Conservation (phyloP, 2,113 vertebrate genomes). For the Smithornis capensis region DNA sequence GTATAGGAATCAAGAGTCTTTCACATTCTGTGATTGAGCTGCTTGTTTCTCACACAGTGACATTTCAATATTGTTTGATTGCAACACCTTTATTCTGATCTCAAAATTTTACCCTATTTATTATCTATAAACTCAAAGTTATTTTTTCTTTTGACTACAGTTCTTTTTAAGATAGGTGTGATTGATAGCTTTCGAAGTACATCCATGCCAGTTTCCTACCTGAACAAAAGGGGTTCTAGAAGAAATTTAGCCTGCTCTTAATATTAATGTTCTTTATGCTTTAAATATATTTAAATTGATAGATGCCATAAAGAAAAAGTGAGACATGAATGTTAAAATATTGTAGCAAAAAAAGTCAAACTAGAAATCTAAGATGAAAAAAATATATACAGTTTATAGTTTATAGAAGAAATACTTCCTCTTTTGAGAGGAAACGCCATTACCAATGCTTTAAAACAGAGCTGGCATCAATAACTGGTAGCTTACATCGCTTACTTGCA, state of each 20-base stretch:
- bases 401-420: background rate
- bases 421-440: background rate
- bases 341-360: background rate
- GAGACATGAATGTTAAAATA: background rate
- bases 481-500: background rate
- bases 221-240: background rate
- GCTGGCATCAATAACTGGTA: background rate
- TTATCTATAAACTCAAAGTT: background rate
- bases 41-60: background rate
- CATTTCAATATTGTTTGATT: background rate
- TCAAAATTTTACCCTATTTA: background rate
- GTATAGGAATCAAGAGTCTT: background rate
- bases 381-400: background rate
- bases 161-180: background rate
- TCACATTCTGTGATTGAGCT: background rate
- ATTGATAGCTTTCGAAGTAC: background rate
- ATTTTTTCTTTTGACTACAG: background rate
- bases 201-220: background rate
- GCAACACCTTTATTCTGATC: background rate
- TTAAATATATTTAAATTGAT: background rate
- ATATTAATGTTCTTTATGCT: background rate
- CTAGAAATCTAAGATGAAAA: background rate
- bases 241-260: constrained; percentile 9
- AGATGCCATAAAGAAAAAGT: background rate
- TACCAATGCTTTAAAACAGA: background rate